A percentile compares a stretch with the other conserved stretches of the same genome.
Evolutionary conservation across 2,797 vertebrate species (phyloP).

Genomic region (Bufotes viridis): DNA sequence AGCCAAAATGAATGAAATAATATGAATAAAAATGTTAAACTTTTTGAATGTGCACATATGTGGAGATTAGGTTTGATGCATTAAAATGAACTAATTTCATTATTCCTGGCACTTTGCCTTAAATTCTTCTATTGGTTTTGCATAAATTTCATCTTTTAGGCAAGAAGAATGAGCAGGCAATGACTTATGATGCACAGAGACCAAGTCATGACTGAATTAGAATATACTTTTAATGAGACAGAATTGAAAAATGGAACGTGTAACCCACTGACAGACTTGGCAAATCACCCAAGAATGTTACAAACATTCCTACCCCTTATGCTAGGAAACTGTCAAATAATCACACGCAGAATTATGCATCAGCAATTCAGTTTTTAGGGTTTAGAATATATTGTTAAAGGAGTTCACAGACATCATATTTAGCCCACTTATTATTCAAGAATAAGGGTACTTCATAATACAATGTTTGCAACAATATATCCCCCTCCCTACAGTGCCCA

Average conservation of each 20-base stretch:
- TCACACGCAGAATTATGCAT: slow-evolving; percentile 60
- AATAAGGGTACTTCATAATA: not conserved
- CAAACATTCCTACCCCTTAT: slow-evolving; percentile 69
- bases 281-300: slow-evolving; percentile 79
- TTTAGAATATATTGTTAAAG: slow-evolving; percentile 1
- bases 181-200: slow-evolving; percentile 79
- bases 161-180: slow-evolving; percentile 80
- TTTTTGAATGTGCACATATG: slow-evolving; percentile 70
- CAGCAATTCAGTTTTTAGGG: slow-evolving; percentile 56
- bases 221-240: slow-evolving; percentile 82
- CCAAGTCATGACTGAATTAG: slow-evolving; percentile 78
- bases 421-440: not conserved
- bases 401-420: not conserved
- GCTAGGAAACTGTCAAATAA: slow-evolving; percentile 70
- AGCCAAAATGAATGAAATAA: not conserved
- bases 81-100: slow-evolving; percentile 78
- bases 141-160: slow-evolving; percentile 80
- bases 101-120: slow-evolving; percentile 76
- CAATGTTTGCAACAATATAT: no score
- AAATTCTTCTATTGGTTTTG: slow-evolving; percentile 77
- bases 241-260: slow-evolving; percentile 74
- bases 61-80: slow-evolving; percentile 64
- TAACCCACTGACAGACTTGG: slow-evolving; percentile 80
- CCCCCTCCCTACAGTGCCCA: no score
- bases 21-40: slow-evolving; percentile 62